Evolutionary conservation across 2,797 vertebrate genomes (phyloP).

Genomic region (Glyptemys insculpta): DNA sequence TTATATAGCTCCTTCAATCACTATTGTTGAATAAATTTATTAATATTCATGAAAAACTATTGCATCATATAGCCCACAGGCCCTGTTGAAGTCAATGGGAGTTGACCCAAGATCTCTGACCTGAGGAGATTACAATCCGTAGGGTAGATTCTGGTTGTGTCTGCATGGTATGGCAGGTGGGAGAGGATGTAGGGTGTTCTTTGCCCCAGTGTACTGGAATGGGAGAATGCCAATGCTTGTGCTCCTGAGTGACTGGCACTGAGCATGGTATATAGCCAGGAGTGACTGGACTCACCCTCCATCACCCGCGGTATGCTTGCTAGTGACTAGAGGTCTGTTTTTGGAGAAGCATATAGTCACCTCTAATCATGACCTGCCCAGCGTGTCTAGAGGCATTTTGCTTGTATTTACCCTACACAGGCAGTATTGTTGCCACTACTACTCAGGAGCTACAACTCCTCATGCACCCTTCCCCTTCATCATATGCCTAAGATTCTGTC

Average conservation of each 20-base stretch:
- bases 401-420: not conserved
- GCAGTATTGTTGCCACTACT: not conserved
- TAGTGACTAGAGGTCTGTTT: not conserved
- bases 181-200: not conserved
- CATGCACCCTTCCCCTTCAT: not conserved
- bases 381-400: not conserved
- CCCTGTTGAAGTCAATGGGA: not conserved
- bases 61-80: accelerated
- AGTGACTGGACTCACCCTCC: not conserved
- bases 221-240: not conserved
- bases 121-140: not conserved
- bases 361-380: not conserved
- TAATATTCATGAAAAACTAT: not conserved
- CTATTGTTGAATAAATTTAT: not conserved
- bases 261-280: not conserved
- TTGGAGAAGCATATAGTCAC: no score
- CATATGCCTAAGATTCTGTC: not conserved
- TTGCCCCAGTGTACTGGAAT: not conserved
- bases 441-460: not conserved
- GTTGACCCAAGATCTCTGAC: not conserved
- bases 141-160: not conserved
- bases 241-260: not conserved
- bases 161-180: not conserved
- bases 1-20: not conserved
- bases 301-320: not conserved